Conservation (phyloP, 2,113 vertebrate species). For the Macquaria australasica region DNA sequence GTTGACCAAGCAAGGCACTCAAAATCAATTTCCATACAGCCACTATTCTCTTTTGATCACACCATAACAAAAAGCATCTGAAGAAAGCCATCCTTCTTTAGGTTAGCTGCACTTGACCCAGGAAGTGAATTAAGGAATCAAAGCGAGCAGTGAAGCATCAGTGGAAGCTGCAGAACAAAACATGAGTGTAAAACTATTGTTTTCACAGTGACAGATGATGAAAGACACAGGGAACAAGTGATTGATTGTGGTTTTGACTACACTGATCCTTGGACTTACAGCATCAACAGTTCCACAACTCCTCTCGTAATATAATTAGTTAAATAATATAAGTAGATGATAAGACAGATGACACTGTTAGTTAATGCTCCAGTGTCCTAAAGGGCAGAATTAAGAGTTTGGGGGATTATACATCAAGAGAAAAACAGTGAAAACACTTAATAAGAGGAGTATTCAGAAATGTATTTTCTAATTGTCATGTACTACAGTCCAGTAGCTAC, state of each 20-base stretch:
- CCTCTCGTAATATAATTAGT: constrained; percentile 18
- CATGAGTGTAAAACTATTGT: not conserved
- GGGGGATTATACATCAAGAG: constrained; percentile 30
- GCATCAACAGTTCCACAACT: not conserved
- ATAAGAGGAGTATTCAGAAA: constrained; percentile 41
- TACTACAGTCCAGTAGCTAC: not conserved
- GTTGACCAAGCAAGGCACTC: constrained; percentile 22
- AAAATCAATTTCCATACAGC: constrained; percentile 31
- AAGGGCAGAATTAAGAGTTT: constrained; percentile 14
- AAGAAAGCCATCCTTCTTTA: constrained; percentile 30
- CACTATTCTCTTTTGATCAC: constrained; percentile 62
- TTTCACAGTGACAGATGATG: constrained; percentile 35
- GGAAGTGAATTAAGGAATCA: constrained; percentile 59
- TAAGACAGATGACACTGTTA: constrained; percentile 14
- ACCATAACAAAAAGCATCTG: constrained; percentile 26
- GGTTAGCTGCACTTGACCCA: constrained; percentile 43
- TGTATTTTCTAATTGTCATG: constrained; percentile 24
- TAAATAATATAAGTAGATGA: not conserved
- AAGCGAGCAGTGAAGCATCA: constrained; percentile 35
- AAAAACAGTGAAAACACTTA: not conserved
- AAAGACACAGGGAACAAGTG: constrained; percentile 34
- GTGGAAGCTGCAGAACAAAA: constrained; percentile 25
- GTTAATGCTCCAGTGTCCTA: not conserved
- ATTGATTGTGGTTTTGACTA: constrained; percentile 14
- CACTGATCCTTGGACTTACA: not conserved